Evolutionary conservation across 2,113 vertebrate species (phyloP).

Genomic region (Baryphthengus martii): DNA sequence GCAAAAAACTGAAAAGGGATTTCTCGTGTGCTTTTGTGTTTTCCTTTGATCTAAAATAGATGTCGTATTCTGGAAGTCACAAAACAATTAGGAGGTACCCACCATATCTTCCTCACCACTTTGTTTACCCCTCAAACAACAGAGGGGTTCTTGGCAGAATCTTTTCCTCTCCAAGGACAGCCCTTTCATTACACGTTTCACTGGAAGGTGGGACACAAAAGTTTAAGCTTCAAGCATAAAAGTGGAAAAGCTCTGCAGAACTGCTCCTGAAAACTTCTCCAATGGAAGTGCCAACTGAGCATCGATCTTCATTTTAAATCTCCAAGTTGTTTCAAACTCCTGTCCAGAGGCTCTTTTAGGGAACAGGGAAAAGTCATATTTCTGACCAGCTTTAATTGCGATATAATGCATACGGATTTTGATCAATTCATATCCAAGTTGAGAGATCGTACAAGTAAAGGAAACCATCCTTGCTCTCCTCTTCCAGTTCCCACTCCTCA

Average conservation of each 20-base stretch:
- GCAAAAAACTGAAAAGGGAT: background rate
- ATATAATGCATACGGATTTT: background rate
- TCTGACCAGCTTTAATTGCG: background rate
- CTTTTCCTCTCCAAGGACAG: background rate
- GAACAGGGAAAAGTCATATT: background rate
- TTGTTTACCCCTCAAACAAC: background rate
- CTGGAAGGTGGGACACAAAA: background rate
- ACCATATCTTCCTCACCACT: background rate
- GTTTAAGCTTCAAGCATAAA: background rate
- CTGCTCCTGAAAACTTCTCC: background rate
- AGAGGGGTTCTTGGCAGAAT: background rate
- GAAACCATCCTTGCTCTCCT: background rate
- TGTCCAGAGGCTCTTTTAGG: background rate
- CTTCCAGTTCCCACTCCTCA: background rate
- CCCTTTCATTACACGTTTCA: accelerated
- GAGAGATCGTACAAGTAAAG: background rate
- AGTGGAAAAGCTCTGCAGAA: background rate
- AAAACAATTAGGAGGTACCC: background rate
- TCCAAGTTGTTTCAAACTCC: background rate
- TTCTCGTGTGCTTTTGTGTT: background rate
- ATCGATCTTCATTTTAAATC: background rate
- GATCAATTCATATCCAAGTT: background rate
- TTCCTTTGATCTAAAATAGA: constrained; percentile 6
- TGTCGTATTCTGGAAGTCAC: background rate
- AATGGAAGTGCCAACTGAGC: background rate